These are phyloP conservation scores for Phylloscopus trochiloides DNA, from an alignment of 2,113 vertebrate species.

Conservation along the genomic window DNA sequence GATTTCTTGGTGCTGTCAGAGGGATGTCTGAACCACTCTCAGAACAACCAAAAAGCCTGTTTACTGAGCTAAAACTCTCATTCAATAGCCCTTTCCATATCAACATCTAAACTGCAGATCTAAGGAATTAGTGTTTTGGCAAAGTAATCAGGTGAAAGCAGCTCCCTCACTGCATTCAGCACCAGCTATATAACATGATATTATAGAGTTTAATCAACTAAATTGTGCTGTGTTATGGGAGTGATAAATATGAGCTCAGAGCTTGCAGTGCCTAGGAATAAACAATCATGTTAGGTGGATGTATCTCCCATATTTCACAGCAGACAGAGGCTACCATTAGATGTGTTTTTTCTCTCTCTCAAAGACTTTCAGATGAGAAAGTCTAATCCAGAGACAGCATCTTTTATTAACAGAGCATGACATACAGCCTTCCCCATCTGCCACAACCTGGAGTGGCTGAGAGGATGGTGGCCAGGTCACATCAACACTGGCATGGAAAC, in stretches of 20 bases:
- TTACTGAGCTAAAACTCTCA: neutral
- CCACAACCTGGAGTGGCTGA: neutral
- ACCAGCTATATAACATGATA: neutral
- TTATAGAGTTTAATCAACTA: neutral
- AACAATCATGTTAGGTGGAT: neutral
- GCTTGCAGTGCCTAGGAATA: neutral
- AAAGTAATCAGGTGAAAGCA: neutral
- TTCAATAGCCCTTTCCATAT: neutral
- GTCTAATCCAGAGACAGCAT: neutral
- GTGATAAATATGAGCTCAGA: neutral
- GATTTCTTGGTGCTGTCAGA: neutral
- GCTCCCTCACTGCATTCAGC: neutral
- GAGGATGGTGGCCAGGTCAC: neutral
- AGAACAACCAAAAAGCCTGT: neutral
- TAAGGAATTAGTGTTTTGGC: neutral
- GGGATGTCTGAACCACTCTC: neutral
- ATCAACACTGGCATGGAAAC: neutral
- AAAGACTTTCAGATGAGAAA: neutral
- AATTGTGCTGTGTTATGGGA: neutral
- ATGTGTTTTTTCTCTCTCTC: neutral
- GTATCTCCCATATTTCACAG: neutral
- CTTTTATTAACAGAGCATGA: neutral
- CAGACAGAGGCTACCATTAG: neutral
- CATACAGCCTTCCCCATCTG: neutral
- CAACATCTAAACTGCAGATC: neutral